Evolutionary conservation across 2,888 invertebrate genomes (phyloP), one percentile per base, ranked within the genome.

Genomic region (Ochropleura plecta): DNA sequence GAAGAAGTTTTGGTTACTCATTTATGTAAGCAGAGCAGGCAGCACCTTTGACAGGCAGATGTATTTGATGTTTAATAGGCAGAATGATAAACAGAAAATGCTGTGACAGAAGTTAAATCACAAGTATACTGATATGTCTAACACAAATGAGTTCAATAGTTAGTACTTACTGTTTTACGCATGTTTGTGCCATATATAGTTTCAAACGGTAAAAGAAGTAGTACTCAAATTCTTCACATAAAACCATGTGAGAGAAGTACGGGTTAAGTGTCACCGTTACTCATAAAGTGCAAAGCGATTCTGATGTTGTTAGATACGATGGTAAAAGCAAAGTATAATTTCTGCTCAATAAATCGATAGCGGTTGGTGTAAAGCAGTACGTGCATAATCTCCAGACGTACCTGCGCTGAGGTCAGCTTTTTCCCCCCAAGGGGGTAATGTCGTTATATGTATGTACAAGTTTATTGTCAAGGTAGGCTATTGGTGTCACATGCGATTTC

Each of bases 401-500:
- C 70, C 73, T 73, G 48, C 9, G 30, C 42, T 66, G 55, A 86
- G 84, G 86, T 86, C 80, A 86, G 53, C 42, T 20, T 57, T 55
- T 71, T 51, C 40, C 71, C 68, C 60, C 63, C 64, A 55, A 49
- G 51, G 44, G 66, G 71, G 78, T 71, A 73, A 82, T 81, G 72
- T 71, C 59, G 62, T 30, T 55, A 53, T 65, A 62, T 68, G 64
- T 67, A 77, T 62, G 59, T 71, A 77, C 69, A 79, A 83, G 86
- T 83, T 86, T 78, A 83, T 82, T 81, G 83, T 86, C 82, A 86
- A 85, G 82, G 73, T 42, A 70, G 64, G 49, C 72, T 72, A 86
- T 86, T 77, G 76, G 81, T 82, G 82, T 82, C 85, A 79, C 76
- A 84, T 82, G 79, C 84, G 88, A 88, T 89, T 90, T 89, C 88